These are phyloP conservation scores for Zaprionus africanus DNA, from an alignment of 1,140 invertebrate genomes.

Conservation along the genomic window DNA sequence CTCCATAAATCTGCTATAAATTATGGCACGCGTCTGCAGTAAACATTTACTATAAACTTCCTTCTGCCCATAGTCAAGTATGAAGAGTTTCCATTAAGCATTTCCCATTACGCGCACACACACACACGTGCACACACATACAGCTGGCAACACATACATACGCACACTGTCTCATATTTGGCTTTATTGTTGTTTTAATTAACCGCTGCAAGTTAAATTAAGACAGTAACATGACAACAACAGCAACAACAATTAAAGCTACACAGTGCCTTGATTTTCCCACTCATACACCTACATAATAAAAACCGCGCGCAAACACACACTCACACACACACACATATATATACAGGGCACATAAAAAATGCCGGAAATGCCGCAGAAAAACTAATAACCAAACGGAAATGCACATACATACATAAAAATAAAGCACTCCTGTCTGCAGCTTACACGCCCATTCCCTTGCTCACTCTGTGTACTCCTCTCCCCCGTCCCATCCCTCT, in stretches of 20 bases:
- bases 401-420: constrained; percentile 48
- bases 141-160: background rate
- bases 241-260: constrained; percentile 43
- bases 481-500: background rate
- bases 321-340: constrained; percentile 42
- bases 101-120: constrained; percentile 9
- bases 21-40: background rate
- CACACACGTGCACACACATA: background rate
- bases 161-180: constrained; percentile 13
- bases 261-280: constrained; percentile 22
- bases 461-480: background rate
- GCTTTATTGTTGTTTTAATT: constrained; percentile 68
- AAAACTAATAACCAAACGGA: constrained; percentile 79
- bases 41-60: constrained; percentile 5
- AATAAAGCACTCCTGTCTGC: constrained; percentile 11
- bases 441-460: background rate
- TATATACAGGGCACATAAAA: constrained; percentile 51
- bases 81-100: constrained; percentile 26
- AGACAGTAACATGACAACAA: constrained; percentile 69
- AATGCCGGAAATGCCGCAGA: constrained; percentile 68
- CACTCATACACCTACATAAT: constrained; percentile 39
- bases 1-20: background rate
- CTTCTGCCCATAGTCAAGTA: background rate
- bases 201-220: constrained; percentile 69
- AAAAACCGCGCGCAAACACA: constrained; percentile 40